Percentiles rank a stretch among this genome's conserved stretches.
phyloP scores from a whole-genome alignment of 2,797 vertebrate species.

The Babyrousa celebensis region DNA sequence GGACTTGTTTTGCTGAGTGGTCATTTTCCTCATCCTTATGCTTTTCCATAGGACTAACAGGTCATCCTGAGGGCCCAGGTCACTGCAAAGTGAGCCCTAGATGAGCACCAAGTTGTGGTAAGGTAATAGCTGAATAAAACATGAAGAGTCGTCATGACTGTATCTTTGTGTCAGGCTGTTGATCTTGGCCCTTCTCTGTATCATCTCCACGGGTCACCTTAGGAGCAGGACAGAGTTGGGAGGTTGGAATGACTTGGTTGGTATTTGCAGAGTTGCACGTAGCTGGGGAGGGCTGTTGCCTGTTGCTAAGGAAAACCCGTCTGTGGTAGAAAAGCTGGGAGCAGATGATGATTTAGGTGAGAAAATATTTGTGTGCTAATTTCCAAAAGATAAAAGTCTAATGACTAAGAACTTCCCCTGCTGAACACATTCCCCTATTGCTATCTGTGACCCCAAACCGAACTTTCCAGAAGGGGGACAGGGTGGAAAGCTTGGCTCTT shows the following conservation, averaged over 20 bases:
- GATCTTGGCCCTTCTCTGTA: neutral
- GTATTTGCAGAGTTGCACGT: neutral
- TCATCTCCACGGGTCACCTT: neutral
- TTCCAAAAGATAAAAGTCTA: slow-evolving; percentile 13
- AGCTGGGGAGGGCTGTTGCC: neutral
- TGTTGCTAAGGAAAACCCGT: neutral
- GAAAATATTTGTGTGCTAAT: slow-evolving; percentile 29
- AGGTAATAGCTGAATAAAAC: slow-evolving; percentile 46
- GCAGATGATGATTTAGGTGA: neutral
- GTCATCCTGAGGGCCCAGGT: neutral
- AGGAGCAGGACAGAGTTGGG: neutral
- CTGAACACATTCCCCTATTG: neutral
- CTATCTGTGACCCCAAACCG: neutral
- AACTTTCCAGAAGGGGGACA: slow-evolving; percentile 13
- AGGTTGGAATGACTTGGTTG: neutral
- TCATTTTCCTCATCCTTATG: neutral
- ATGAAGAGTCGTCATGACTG: neutral
- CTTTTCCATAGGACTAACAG: neutral
- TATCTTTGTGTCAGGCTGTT: neutral
- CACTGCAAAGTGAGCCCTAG: neutral
- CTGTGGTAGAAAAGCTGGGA: neutral
- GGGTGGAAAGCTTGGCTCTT: neutral
- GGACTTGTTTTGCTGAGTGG: slow-evolving; percentile 17
- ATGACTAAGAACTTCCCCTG: neutral
- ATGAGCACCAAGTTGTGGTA: neutral